A percentile compares a stretch with the other conserved stretches of the same genome.
phyloP scores from a whole-genome alignment of 2,113 vertebrate species.

The Laticauda laticaudata region DNA sequence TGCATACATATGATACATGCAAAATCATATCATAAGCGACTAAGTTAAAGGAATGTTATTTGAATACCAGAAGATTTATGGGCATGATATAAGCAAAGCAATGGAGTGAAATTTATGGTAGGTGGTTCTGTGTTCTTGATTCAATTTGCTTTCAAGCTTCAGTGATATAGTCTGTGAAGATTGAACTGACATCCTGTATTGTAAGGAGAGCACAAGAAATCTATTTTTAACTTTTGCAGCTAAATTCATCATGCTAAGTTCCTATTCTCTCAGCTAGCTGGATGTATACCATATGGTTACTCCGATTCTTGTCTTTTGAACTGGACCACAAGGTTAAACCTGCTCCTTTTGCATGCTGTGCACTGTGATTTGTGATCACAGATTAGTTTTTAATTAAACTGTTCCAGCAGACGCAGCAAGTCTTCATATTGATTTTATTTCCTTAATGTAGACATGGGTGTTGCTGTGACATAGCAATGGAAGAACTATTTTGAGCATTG shows the following conservation, averaged over 20 bases:
- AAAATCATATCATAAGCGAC: not conserved
- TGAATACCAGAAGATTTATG: not conserved
- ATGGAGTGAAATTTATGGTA: not conserved
- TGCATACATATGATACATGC: not conserved
- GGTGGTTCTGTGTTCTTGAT: not conserved
- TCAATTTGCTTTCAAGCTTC: not conserved
- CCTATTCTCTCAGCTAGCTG: not conserved
- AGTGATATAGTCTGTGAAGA: not conserved
- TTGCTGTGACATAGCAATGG: constrained; percentile 54
- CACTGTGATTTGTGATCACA: constrained; percentile 1
- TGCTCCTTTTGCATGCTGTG: not conserved
- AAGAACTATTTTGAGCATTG: constrained; percentile 68
- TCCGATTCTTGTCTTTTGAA: not conserved
- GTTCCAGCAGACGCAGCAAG: constrained; percentile 8
- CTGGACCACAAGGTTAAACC: fast-evolving
- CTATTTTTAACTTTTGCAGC: not conserved
- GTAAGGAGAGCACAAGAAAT: not conserved
- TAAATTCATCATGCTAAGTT: not conserved
- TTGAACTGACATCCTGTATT: not conserved
- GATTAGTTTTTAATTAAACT: not conserved
- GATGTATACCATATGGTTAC: not conserved
- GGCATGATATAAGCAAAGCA: not conserved
- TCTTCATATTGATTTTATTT: constrained; percentile 50
- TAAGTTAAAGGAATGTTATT: not conserved
- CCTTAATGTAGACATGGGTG: constrained; percentile 52